Evolutionary conservation across 2,797 vertebrate species (phyloP).

Genomic region (Malurus leucopterus): DNA sequence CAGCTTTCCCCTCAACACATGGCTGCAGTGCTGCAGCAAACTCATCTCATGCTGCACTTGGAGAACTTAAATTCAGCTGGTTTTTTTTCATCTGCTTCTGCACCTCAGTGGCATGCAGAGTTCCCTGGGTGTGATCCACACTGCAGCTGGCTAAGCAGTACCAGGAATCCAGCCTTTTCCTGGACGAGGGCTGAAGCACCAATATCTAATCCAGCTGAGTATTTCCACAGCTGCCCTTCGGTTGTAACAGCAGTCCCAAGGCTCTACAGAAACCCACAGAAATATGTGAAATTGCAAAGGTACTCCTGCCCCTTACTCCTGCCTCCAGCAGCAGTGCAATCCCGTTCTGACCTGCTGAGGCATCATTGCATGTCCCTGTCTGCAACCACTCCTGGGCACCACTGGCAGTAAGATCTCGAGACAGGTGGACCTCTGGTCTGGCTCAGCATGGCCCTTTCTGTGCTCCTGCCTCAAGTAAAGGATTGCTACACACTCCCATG

Average conservation of each 20-base stretch:
- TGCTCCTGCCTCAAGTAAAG: background rate
- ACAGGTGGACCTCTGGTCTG: background rate
- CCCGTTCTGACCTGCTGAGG: background rate
- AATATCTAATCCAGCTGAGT: background rate
- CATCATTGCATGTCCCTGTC: background rate
- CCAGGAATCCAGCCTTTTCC: background rate
- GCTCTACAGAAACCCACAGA: background rate
- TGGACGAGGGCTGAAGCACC: background rate
- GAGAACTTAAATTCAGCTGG: background rate
- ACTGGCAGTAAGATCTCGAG: rapidly evolving
- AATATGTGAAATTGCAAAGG: background rate
- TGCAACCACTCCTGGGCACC: background rate
- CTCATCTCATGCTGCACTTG: background rate
- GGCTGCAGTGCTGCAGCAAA: background rate
- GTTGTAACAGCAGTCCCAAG: background rate
- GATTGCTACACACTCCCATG: background rate
- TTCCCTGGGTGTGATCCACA: background rate
- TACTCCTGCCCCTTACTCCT: background rate
- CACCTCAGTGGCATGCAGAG: background rate
- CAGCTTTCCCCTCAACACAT: too few species aligned
- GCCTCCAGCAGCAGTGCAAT: background rate
- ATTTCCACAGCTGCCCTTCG: background rate
- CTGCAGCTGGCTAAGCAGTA: background rate
- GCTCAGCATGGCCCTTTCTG: background rate
- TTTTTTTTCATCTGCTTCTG: background rate